A percentile compares a stretch with the other conserved stretches of the same genome.
phyloP scores from a whole-genome alignment of 2,888 invertebrate species.

The Eumacrocentrus americanus region DNA sequence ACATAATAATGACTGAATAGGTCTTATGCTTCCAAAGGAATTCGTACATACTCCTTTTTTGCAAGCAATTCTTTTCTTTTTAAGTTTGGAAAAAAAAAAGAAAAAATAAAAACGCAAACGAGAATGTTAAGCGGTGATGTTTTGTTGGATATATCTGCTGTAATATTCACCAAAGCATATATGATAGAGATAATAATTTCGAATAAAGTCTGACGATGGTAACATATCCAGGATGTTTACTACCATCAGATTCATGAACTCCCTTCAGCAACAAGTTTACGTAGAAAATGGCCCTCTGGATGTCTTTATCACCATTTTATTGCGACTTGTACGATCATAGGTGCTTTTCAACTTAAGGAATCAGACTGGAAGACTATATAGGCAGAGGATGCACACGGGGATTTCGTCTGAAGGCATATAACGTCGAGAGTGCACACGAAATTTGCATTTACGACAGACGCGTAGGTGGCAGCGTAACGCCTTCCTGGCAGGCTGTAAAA shows the following conservation, averaged over 20 bases:
- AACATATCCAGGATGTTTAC: neutral
- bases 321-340: neutral
- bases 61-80: too few relatives aligned
- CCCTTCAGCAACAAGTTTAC: neutral
- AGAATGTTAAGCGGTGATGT: too few relatives aligned
- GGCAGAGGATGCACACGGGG: conserved; percentile 22
- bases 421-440: conserved; percentile 21
- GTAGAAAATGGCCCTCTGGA: neutral
- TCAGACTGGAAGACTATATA: neutral
- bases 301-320: conserved; percentile 16
- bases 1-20: conserved; percentile 39
- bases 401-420: conserved; percentile 27
- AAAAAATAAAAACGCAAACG: too few relatives aligned
- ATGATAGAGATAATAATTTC: too few relatives aligned
- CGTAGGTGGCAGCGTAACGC: conserved; percentile 41
- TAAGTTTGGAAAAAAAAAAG: neutral
- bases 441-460: conserved; percentile 42
- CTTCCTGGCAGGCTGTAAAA: conserved; percentile 35
- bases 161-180: too few relatives aligned
- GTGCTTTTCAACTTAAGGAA: conserved; percentile 2
- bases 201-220: too few relatives aligned
- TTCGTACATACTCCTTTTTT: neutral
- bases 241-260: conserved; percentile 2
- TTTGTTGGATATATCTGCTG: neutral
- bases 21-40: conserved; percentile 23